Evolutionary conservation across 1,140 invertebrate species (phyloP).

Genomic region (Paracyclopina nana): DNA sequence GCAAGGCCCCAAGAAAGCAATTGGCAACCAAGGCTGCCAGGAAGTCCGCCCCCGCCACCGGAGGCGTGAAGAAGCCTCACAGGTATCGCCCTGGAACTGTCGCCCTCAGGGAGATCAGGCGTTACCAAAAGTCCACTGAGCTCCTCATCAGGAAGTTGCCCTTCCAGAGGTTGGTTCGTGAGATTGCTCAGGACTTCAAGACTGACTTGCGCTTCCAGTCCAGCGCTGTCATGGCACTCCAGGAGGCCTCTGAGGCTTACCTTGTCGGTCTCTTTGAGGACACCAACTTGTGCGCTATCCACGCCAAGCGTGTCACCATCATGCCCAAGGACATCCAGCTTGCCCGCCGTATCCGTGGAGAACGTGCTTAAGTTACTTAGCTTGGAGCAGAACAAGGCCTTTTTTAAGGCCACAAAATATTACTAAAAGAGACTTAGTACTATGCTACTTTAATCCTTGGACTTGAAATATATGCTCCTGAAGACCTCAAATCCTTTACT

Average conservation of each 20-base stretch:
- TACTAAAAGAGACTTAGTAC: no score
- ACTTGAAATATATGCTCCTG: no score
- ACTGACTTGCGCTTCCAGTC: slow-evolving; percentile 37
- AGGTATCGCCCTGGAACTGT: slow-evolving; percentile 54
- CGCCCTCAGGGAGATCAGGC: slow-evolving; percentile 60
- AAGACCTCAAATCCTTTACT: no score
- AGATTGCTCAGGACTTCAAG: slow-evolving; percentile 61
- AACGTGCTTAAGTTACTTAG: slow-evolving; percentile 41
- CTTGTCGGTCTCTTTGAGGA: slow-evolving; percentile 72
- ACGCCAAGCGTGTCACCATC: slow-evolving; percentile 82
- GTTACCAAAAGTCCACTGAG: slow-evolving; percentile 68
- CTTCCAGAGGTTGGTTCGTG: slow-evolving; percentile 61
- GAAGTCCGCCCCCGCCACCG: slow-evolving; percentile 33
- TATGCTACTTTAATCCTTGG: no score
- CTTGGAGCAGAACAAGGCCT: no score
- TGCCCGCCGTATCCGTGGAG: slow-evolving; percentile 60
- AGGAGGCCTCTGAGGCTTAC: slow-evolving; percentile 64
- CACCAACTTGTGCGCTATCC: slow-evolving; percentile 80
- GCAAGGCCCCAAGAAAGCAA: slow-evolving; percentile 66
- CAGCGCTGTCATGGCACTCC: slow-evolving; percentile 30
- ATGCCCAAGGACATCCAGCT: slow-evolving; percentile 91
- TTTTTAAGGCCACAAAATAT: no score
- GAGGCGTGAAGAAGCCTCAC: slow-evolving; percentile 36
- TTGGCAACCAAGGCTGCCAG: slow-evolving; percentile 54
- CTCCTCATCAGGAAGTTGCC: slow-evolving; percentile 58